These are phyloP conservation scores for Halcyon badia DNA, from an alignment of 2,797 vertebrate genomes.

Conservation along the genomic window DNA sequence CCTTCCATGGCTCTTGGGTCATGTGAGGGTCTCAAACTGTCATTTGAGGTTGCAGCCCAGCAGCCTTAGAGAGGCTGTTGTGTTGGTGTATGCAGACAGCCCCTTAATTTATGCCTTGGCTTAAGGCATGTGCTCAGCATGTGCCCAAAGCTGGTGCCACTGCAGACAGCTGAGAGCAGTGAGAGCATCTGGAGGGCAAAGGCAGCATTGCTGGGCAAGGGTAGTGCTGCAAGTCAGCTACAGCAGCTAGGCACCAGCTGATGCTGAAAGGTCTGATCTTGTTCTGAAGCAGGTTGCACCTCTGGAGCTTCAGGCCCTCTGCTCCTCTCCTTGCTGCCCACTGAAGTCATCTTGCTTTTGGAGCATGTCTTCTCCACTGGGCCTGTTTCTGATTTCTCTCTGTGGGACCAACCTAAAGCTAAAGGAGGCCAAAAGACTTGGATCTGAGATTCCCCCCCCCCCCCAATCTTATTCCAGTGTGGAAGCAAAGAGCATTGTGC, in stretches of 20 bases:
- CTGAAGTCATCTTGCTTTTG: not conserved
- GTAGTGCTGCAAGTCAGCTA: rapidly evolving
- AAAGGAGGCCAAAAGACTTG: not conserved
- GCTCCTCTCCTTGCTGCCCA: not conserved
- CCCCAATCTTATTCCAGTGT: not conserved
- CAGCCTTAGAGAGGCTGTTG: not conserved
- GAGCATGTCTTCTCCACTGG: not conserved
- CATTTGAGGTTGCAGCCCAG: not conserved
- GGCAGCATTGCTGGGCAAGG: rapidly evolving
- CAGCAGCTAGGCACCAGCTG: not conserved
- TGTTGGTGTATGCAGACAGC: not conserved
- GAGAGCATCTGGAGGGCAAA: not conserved
- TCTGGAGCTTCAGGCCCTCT: not conserved
- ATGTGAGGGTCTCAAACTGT: not conserved
- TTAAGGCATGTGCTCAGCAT: not conserved
- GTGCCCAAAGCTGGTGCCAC: not conserved
- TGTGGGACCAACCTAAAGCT: not conserved
- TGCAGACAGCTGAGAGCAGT: not conserved
- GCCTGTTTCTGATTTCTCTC: not conserved
- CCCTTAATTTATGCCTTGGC: not conserved
- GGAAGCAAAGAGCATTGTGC: rapidly evolving
- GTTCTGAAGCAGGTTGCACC: not conserved
- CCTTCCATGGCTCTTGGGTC: not conserved
- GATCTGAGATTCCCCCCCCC: rapidly evolving
- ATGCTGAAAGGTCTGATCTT: not conserved